Base-by-base conservation (phyloP, 2,888 invertebrate species). In the Epicampocera succincta region DNA sequence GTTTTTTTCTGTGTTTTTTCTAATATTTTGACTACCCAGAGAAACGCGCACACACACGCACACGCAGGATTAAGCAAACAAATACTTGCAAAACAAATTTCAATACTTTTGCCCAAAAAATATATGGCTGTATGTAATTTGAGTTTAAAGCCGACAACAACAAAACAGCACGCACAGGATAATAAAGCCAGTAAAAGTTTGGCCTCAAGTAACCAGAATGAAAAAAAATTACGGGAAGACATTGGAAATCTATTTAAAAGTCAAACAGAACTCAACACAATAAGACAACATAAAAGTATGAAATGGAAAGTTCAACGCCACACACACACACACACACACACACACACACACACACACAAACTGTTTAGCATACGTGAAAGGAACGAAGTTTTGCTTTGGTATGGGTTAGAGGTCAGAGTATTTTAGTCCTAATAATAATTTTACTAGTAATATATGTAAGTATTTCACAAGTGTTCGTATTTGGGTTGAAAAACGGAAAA, bases 1-100 rank as follows among this genome's bases (percentile, higher is more conserved):
- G 84, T 82, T 84, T 85, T 84, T 84, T 61, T 40, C 12, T 73
- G 44, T 29, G 68, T 60, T 44, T 54, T 65, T 38, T 15, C 17
- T 61, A 61, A 74, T 48, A 58, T 29, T 60, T 63, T 56, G 42
- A 46, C 60, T 78, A 61, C 61, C 38, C 69, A 61, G 42, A 72
- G 77, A 42, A 44, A 66, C 17, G 75, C 48, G 69, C 56, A 69
- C 65, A 40, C 21, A 63, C 40, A 40, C 38, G 66, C 48, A 19
- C 17, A 58, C 40, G 25, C 61, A 42, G 21, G 38, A 63, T 44
- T 56, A 63, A 56, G 52, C 73, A 54, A n/a, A 69, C 68, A 74
- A 52, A 58, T 50, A 52, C 50, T 9, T 48, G 65, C 54, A 74
- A 56, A 19, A 60, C 3, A 65, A 71, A 71, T 66, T 61, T 78